These are phyloP conservation scores for Biston stratarius DNA, from an alignment of 2,888 invertebrate genomes.

Conservation along the genomic window DNA sequence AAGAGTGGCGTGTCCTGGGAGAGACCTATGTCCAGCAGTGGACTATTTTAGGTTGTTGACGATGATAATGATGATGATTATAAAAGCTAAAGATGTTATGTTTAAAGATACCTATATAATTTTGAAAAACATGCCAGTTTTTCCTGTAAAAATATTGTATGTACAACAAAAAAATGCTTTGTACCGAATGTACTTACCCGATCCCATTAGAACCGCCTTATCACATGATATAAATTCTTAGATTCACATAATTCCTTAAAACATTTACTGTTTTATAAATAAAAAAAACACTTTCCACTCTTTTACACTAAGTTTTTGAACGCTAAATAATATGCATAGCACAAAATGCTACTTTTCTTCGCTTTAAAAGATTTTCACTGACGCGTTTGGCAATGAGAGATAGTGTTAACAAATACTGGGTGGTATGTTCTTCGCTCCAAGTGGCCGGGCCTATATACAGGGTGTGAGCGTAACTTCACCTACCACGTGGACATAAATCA, in stretches of 20 bases:
- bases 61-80: too few species aligned
- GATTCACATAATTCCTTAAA: slow-evolving; percentile 37
- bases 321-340: slow-evolving; percentile 1
- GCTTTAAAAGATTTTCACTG: slow-evolving; percentile 43
- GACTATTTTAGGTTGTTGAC: too few species aligned
- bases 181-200: slow-evolving; percentile 55
- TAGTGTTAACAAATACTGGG: slow-evolving; percentile 54
- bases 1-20: too few species aligned
- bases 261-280: neutral
- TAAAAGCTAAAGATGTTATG: too few species aligned
- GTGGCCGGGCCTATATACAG: slow-evolving; percentile 51
- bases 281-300: neutral
- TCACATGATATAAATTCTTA: slow-evolving; percentile 60
- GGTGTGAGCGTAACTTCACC: slow-evolving; percentile 40
- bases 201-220: slow-evolving; percentile 62
- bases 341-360: slow-evolving; percentile 37
- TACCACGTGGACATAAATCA: slow-evolving; percentile 2
- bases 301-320: neutral
- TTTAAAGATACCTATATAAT: too few species aligned
- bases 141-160: neutral
- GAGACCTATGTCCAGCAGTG: too few species aligned
- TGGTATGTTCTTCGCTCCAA: slow-evolving; percentile 46
- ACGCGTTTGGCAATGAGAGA: slow-evolving; percentile 56
- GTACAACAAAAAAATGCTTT: neutral
- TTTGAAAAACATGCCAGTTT: too few species aligned